phyloP scores from a whole-genome alignment of 1,140 invertebrate genomes.

The Drosophila chauvacae region DNA sequence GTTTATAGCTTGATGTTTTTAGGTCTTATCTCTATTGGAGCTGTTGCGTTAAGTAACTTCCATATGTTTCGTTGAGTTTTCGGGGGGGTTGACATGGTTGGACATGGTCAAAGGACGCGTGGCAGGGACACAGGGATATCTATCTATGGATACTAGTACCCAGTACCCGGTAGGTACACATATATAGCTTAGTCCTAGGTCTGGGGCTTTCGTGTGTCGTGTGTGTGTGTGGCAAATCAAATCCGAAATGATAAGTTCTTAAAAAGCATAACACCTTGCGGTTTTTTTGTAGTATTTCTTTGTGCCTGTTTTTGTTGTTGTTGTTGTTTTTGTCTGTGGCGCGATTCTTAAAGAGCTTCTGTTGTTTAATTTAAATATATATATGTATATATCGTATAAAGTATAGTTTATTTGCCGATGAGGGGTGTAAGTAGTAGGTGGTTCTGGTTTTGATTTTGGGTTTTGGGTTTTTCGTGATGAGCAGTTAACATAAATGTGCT shows the following conservation, averaged over 20 bases:
- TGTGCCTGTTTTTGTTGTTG: conserved; percentile 16
- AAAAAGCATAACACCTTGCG: conserved; percentile 59
- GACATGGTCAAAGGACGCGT: conserved; percentile 8
- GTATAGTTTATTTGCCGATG: conserved; percentile 26
- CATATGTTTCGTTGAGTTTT: conserved; percentile 11
- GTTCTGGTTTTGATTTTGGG: conserved; percentile 5
- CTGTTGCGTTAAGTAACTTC: conserved; percentile 25
- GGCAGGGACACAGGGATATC: background rate
- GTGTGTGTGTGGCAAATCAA: conserved; percentile 35
- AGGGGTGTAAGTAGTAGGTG: conserved; percentile 7
- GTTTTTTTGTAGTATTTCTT: conserved; percentile 28
- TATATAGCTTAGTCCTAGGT: conserved; percentile 37
- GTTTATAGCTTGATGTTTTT: conserved; percentile 62
- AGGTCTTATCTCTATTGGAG: conserved; percentile 47
- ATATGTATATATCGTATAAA: background rate
- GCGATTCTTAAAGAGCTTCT: background rate
- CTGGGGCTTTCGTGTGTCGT: conserved; percentile 22
- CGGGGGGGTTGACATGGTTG: background rate
- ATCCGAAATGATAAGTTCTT: conserved; percentile 67
- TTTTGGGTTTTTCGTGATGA: conserved; percentile 55
- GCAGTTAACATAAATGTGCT: conserved; percentile 69
- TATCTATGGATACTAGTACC: conserved; percentile 9
- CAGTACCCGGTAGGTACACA: background rate
- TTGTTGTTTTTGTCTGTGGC: conserved; percentile 30
- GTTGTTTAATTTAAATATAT: conserved; percentile 2